phyloP scores from a whole-genome alignment of 2,113 vertebrate species.

The Eurypyga helias region DNA sequence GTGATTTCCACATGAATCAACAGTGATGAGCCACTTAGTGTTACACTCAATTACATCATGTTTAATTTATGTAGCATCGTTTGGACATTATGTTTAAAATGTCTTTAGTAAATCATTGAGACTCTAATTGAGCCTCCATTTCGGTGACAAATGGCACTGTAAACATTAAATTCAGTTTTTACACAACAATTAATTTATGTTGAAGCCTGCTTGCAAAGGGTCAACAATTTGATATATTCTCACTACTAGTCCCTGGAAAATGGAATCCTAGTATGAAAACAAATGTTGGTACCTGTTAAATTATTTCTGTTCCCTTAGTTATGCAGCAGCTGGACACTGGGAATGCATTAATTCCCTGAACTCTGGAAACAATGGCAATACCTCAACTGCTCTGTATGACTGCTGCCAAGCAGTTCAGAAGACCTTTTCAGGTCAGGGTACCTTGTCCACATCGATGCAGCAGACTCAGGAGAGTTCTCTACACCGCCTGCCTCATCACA shows the following conservation, averaged over 20 bases:
- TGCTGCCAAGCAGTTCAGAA: neutral
- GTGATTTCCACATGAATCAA: slow-evolving; percentile 72
- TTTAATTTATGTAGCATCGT: slow-evolving; percentile 71
- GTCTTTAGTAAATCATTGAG: slow-evolving; percentile 64
- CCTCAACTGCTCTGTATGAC: neutral
- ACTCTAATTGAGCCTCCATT: slow-evolving; percentile 61
- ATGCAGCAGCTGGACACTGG: neutral
- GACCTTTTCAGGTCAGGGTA: neutral
- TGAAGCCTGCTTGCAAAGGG: slow-evolving; percentile 24
- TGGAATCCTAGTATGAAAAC: slow-evolving; percentile 4
- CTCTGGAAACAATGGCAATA: neutral
- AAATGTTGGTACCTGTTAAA: neutral
- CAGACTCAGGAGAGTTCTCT: neutral
- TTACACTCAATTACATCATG: slow-evolving; percentile 67
- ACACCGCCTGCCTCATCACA: rapidly evolving
- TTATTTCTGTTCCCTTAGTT: slow-evolving; percentile 5
- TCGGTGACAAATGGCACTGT: slow-evolving; percentile 43
- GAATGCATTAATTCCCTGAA: neutral
- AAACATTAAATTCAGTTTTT: slow-evolving; percentile 67
- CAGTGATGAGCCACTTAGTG: slow-evolving; percentile 56
- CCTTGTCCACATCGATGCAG: neutral
- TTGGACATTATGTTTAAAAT: slow-evolving; percentile 68
- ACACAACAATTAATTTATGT: slow-evolving; percentile 60
- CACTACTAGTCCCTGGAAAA: slow-evolving; percentile 6
- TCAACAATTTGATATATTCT: slow-evolving; percentile 45